Evolutionary conservation across 2,113 vertebrate genomes (phyloP).

Genomic region (Pongo pygmaeus): DNA sequence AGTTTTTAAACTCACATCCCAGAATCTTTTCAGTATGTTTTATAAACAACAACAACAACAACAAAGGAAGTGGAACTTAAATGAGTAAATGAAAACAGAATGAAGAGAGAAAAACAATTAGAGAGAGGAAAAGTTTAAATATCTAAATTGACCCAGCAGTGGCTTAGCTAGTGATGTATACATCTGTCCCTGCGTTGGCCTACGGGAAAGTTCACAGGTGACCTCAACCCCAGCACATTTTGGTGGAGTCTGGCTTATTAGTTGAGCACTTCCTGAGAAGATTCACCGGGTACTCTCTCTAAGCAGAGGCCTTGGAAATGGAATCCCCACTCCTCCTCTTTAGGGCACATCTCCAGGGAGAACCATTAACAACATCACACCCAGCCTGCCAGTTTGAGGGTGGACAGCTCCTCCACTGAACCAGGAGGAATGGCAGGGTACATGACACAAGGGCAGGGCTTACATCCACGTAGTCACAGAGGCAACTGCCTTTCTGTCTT

Average conservation of each 20-base stretch:
- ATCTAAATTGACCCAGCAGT: background rate
- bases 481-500: background rate
- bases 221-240: background rate
- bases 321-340: background rate
- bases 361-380: background rate
- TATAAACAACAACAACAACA: background rate
- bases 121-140: background rate
- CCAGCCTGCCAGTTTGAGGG: background rate
- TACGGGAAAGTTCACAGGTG: background rate
- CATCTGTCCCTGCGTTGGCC: background rate
- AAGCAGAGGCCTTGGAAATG: background rate
- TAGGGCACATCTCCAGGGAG: background rate
- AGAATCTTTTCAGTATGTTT: background rate
- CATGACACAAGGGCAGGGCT: background rate
- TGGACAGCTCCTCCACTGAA: background rate
- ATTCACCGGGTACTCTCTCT: background rate
- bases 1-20: background rate
- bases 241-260: background rate
- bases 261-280: background rate
- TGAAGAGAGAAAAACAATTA: background rate
- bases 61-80: background rate
- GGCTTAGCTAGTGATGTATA: background rate
- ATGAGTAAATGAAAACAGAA: background rate
- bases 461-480: background rate
- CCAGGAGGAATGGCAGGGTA: no score